These are phyloP conservation scores for Desoria tigrina DNA, from an alignment of 2,888 invertebrate genomes.

Conservation along the genomic window DNA sequence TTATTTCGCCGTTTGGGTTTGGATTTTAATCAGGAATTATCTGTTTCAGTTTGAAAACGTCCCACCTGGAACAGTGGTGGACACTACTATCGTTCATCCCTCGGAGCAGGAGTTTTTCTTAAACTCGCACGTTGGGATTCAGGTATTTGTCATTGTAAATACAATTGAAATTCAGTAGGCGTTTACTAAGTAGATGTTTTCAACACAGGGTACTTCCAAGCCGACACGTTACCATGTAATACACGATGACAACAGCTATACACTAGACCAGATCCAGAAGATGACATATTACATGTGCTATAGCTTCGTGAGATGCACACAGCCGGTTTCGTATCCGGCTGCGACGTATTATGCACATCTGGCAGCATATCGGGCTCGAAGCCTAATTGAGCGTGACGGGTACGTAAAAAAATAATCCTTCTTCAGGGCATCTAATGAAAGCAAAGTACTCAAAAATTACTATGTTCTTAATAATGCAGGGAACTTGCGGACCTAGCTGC, in stretches of 20 bases:
- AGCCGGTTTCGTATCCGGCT: constrained; percentile 58
- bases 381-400: constrained; percentile 6
- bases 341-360: constrained; percentile 33
- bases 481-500: constrained; percentile 27
- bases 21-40: too few species aligned
- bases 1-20: too few species aligned
- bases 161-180: constrained; percentile 22
- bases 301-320: constrained; percentile 77
- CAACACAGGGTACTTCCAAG: constrained; percentile 55
- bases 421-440: background rate
- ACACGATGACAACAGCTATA: constrained; percentile 73
- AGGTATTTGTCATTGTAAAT: constrained; percentile 54
- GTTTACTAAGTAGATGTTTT: too few species aligned
- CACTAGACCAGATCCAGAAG: constrained; percentile 73
- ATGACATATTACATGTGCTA: constrained; percentile 82
- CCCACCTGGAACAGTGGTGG: constrained; percentile 61
- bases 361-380: constrained; percentile 21
- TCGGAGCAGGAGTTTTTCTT: constrained; percentile 61
- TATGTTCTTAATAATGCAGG: background rate
- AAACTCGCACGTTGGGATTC: constrained; percentile 61
- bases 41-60: constrained; percentile 58
- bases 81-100: constrained; percentile 60
- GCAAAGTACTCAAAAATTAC: background rate
- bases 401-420: background rate
- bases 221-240: constrained; percentile 71